Evolutionary conservation across 2,888 invertebrate genomes (phyloP).

Genomic region (Kryphioiulus occultus): DNA sequence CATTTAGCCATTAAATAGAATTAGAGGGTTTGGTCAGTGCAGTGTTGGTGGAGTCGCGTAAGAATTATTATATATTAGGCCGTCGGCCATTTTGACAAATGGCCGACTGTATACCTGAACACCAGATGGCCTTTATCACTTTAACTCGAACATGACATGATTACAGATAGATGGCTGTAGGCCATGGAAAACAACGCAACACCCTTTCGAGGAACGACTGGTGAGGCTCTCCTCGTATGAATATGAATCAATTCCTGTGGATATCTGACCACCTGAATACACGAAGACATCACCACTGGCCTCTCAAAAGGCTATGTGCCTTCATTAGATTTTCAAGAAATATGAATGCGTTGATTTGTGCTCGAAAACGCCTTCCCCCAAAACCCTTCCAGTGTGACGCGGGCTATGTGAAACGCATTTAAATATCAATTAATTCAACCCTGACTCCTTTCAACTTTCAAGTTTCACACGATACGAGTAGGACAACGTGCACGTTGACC

Average conservation of each 20-base stretch:
- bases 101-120: conserved; percentile 20
- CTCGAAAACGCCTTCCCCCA: not conserved
- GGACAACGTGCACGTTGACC: not conserved
- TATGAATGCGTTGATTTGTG: not conserved
- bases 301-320: not conserved
- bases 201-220: conserved; percentile 22
- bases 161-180: not conserved
- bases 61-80: conserved; percentile 11
- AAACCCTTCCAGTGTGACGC: not conserved
- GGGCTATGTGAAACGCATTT: conserved; percentile 17
- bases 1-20: conserved; percentile 16
- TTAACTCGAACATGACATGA: conserved; percentile 31
- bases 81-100: conserved; percentile 31
- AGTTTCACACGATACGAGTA: not conserved
- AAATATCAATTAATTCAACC: conserved; percentile 25
- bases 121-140: conserved; percentile 31
- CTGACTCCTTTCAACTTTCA: not conserved
- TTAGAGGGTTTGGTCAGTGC: conserved; percentile 20
- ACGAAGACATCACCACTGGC: not conserved
- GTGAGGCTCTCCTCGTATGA: conserved; percentile 12
- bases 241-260: conserved; percentile 20
- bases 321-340: not conserved
- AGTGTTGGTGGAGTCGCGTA: conserved; percentile 7
- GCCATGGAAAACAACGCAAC: conserved; percentile 6
- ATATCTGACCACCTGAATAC: conserved; percentile 19